Evolutionary conservation across 2,113 vertebrate species (phyloP).

Genomic region (Abramis brama): DNA sequence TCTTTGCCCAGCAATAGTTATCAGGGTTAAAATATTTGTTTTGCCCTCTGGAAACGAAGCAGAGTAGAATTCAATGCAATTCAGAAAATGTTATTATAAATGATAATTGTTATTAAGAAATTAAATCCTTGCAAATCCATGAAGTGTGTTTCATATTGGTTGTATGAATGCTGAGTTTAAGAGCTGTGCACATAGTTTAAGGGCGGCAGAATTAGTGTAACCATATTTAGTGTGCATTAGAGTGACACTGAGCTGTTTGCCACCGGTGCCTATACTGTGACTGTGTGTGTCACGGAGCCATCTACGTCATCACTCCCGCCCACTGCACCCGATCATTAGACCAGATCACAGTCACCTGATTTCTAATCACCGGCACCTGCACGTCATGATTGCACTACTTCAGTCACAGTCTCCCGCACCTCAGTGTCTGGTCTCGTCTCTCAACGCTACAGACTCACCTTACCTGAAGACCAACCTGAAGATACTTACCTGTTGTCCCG

Average conservation of each 20-base stretch:
- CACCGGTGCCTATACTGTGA: not conserved
- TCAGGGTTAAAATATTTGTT: not conserved
- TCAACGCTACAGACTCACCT: too few relatives aligned
- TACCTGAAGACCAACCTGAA: too few relatives aligned
- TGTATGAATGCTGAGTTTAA: not conserved
- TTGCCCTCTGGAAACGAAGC: not conserved
- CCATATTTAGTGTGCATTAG: slow-evolving; percentile 2
- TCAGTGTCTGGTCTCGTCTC: too few relatives aligned
- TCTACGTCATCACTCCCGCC: too few relatives aligned
- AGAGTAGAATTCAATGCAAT: not conserved
- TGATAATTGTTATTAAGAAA: not conserved
- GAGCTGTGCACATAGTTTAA: not conserved
- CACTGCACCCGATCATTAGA: too few relatives aligned
- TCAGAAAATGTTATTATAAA: not conserved
- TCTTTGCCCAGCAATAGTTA: not conserved
- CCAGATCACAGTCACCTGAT: too few relatives aligned
- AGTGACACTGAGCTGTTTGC: slow-evolving; percentile 12
- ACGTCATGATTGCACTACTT: too few relatives aligned
- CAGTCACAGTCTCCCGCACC: too few relatives aligned
- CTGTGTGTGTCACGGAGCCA: not conserved
- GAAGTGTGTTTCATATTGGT: not conserved
- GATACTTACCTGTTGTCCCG: too few relatives aligned
- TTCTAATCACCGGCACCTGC: too few relatives aligned
- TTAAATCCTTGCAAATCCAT: not conserved
- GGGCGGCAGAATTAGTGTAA: not conserved